Conservation (phyloP, 2,113 vertebrate species). For the Passer domesticus region DNA sequence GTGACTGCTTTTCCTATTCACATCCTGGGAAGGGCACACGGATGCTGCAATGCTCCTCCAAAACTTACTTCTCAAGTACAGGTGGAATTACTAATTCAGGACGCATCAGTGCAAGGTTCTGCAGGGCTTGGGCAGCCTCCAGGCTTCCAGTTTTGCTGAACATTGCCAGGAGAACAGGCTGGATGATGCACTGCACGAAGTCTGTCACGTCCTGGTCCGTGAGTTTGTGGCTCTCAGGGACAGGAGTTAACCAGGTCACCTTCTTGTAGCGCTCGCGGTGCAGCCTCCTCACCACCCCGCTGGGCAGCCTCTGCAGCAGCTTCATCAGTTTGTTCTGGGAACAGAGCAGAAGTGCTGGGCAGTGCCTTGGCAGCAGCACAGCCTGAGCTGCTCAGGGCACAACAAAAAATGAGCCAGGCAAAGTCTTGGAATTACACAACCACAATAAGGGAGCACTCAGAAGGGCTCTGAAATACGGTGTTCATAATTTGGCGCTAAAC, state of each 20-base stretch:
- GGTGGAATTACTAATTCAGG: slow-evolving; percentile 97
- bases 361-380: not conserved
- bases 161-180: slow-evolving; percentile 97
- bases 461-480: not conserved
- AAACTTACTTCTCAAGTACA: slow-evolving; percentile 92
- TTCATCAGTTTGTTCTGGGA: slow-evolving; percentile 97
- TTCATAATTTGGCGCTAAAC: not conserved
- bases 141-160: slow-evolving; percentile 98
- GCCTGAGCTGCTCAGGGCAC: not conserved
- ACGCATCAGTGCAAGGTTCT: slow-evolving; percentile 96
- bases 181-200: slow-evolving; percentile 95
- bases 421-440: not conserved
- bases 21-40: not conserved
- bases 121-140: slow-evolving; percentile 95
- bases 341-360: slow-evolving; percentile 5
- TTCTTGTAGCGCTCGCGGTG: slow-evolving; percentile 95
- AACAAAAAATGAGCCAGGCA: not conserved
- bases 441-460: not conserved
- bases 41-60: not conserved
- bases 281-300: slow-evolving; percentile 88
- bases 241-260: slow-evolving; percentile 88
- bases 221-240: slow-evolving; percentile 92
- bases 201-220: slow-evolving; percentile 93
- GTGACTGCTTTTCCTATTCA: not conserved
- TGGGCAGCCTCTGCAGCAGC: slow-evolving; percentile 92